phyloP scores from a whole-genome alignment of 2,797 vertebrate genomes.

The Anas bahamensis region DNA sequence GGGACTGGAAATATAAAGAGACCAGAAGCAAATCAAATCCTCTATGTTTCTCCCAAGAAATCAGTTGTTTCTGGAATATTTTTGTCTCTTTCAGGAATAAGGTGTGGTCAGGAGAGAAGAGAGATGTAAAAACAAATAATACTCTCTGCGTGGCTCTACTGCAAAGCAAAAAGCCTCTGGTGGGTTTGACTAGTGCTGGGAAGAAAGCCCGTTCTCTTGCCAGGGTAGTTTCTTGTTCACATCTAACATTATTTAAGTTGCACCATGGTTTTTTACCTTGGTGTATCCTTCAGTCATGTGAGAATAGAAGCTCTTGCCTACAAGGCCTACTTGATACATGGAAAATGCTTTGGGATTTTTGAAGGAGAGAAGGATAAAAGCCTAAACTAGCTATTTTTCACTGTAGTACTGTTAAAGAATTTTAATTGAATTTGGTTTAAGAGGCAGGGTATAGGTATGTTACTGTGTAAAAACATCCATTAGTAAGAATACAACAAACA shows the following conservation, averaged over 20 bases:
- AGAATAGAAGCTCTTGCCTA: neutral
- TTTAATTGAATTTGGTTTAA: constrained; percentile 2
- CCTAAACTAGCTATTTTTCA: neutral
- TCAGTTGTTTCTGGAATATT: accelerated
- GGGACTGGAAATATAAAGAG: neutral
- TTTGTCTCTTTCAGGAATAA: neutral
- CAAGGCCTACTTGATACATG: neutral
- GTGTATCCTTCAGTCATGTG: neutral
- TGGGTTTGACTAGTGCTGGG: neutral
- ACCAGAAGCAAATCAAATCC: neutral
- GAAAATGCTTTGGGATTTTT: neutral
- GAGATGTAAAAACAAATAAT: neutral
- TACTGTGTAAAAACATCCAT: neutral
- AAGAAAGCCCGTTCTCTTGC: neutral
- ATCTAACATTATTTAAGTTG: neutral
- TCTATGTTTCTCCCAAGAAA: neutral
- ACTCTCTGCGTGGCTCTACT: neutral
- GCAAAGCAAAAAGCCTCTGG: neutral
- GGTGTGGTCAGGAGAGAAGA: neutral
- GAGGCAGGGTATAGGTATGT: neutral
- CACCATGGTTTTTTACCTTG: neutral
- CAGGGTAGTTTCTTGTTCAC: neutral
- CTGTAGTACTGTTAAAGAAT: neutral
- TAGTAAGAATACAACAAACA: neutral
- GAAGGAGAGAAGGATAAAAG: neutral